Percentiles rank a stretch among this genome's conserved stretches.
These are phyloP conservation scores for Polydesmus complanatus DNA, from an alignment of 2,888 invertebrate species.

Conservation along the genomic window DNA sequence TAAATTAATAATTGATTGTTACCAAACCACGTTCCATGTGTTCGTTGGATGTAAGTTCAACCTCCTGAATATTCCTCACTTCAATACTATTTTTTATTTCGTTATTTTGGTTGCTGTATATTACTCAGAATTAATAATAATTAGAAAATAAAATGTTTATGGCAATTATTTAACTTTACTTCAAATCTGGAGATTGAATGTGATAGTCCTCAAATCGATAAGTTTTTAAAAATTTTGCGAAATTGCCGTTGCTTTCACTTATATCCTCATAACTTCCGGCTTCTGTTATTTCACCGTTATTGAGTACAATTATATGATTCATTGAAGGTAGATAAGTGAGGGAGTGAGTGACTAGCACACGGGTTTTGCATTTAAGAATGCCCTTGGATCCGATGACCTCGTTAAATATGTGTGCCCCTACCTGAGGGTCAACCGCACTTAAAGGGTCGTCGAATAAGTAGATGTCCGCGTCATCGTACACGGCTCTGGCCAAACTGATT, in stretches of 20 bases:
- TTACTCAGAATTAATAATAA: too few species aligned
- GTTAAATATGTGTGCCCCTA: slow-evolving; percentile 40
- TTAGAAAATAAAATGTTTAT: too few species aligned
- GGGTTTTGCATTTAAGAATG: slow-evolving; percentile 45
- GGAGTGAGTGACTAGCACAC: slow-evolving; percentile 88
- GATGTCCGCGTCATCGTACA: slow-evolving; percentile 32
- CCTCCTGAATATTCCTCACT: too few species aligned
- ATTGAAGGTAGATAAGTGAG: slow-evolving; percentile 82
- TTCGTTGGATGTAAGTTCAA: too few species aligned
- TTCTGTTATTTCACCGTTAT: slow-evolving; percentile 75
- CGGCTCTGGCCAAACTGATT: slow-evolving; percentile 47
- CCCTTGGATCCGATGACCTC: slow-evolving; percentile 37
- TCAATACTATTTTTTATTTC: too few species aligned
- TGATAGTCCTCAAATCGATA: slow-evolving; percentile 25
- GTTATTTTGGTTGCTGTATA: too few species aligned
- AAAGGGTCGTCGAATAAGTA: slow-evolving; percentile 43
- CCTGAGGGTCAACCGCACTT: slow-evolving; percentile 35
- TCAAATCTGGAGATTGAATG: neutral
- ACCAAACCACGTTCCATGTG: too few species aligned
- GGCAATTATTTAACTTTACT: too few species aligned
- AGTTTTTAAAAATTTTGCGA: slow-evolving; percentile 40
- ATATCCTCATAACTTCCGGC: slow-evolving; percentile 78
- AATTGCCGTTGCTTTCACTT: slow-evolving; percentile 53
- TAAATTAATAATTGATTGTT: too few species aligned
- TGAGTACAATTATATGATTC: slow-evolving; percentile 78